These are phyloP conservation scores for Atrichornis clamosus DNA, from an alignment of 2,113 vertebrate genomes.

Conservation along the genomic window DNA sequence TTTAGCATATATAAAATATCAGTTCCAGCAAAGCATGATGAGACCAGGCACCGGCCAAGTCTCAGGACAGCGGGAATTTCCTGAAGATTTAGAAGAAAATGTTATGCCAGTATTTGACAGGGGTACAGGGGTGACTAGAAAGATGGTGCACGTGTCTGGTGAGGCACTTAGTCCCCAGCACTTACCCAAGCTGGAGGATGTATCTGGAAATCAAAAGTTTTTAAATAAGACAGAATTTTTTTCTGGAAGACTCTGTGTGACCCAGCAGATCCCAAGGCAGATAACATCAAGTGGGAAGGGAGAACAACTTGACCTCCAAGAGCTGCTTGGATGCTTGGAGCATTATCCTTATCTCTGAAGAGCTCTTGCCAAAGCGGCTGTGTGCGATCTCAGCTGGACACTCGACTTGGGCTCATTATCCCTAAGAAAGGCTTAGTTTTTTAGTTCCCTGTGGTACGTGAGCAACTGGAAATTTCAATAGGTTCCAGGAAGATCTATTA, in stretches of 20 bases:
- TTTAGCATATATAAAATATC: neutral
- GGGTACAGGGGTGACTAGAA: neutral
- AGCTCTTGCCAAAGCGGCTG: neutral
- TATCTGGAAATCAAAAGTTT: neutral
- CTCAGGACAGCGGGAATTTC: conserved; percentile 23
- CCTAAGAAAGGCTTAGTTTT: neutral
- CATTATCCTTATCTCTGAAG: conserved; percentile 23
- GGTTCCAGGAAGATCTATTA: neutral
- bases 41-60: neutral
- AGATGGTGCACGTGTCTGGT: neutral
- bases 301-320: conserved; percentile 40
- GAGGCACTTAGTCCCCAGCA: neutral
- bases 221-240: neutral
- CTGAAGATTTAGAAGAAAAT: conserved; percentile 26
- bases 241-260: neutral
- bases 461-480: neutral
- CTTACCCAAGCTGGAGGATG: neutral
- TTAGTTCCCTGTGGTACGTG: neutral
- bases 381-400: neutral
- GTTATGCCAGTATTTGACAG: conserved; percentile 5
- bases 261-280: conserved; percentile 18
- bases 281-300: conserved; percentile 33
- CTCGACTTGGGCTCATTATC: neutral
- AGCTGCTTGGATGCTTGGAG: conserved; percentile 34
- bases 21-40: neutral